Percentiles rank a stretch among this genome's conserved stretches.
Evolutionary conservation across 2,113 vertebrate species (phyloP).

Genomic region (Mirounga angustirostris): DNA sequence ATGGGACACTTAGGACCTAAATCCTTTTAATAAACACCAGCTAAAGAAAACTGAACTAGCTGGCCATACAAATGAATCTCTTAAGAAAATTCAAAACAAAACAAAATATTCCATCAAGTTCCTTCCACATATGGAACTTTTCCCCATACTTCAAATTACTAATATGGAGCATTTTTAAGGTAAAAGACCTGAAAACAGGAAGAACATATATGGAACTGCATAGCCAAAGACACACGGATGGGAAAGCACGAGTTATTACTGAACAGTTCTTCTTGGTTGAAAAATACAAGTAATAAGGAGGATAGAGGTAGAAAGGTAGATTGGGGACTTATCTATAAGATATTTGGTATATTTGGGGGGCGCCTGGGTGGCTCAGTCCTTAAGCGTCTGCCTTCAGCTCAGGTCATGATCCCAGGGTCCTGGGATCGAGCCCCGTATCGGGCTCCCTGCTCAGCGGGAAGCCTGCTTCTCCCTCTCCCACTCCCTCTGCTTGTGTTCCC

Average conservation of each 20-base stretch:
- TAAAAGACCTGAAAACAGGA: constrained; percentile 28
- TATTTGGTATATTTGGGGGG: not conserved
- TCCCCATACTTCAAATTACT: not conserved
- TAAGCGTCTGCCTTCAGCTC: too few species aligned
- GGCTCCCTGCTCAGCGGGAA: too few species aligned
- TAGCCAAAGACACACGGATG: not conserved
- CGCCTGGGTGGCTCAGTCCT: too few species aligned
- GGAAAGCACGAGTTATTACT: constrained; percentile 14
- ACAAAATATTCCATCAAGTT: not conserved
- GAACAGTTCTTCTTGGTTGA: not conserved
- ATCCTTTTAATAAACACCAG: constrained; percentile 57
- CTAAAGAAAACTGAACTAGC: constrained; percentile 13
- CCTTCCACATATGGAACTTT: constrained; percentile 17
- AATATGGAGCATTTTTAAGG: not conserved
- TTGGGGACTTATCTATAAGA: not conserved
- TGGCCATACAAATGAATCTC: constrained; percentile 33
- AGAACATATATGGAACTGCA: not conserved
- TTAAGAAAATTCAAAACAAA: constrained; percentile 57
- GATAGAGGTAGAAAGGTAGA: not conserved
- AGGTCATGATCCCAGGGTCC: too few species aligned
- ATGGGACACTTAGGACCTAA: constrained; percentile 25
- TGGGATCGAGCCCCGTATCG: too few species aligned
- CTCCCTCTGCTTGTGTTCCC: too few species aligned
- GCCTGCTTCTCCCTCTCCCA: too few species aligned
- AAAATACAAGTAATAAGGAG: constrained; percentile 34